These are phyloP conservation scores for Apomyelois bistriatella DNA, from an alignment of 2,888 invertebrate genomes.

Conservation along the genomic window DNA sequence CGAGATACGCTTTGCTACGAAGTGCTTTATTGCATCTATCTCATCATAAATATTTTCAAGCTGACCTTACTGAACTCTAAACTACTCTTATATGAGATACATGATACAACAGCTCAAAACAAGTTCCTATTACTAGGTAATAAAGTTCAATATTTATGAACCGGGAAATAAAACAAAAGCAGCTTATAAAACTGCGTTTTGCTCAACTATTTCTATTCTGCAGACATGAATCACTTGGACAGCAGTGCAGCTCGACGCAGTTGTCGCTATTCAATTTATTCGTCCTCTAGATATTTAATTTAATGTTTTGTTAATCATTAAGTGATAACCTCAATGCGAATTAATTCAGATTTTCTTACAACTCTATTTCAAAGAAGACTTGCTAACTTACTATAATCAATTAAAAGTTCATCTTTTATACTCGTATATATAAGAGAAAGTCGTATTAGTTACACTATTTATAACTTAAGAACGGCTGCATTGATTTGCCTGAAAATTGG, in stretches of 20 bases:
- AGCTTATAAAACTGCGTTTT: slow-evolving; percentile 35
- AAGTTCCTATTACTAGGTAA: slow-evolving; percentile 7
- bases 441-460: too few species aligned
- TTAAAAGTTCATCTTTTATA: too few species aligned
- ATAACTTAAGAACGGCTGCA: too few species aligned
- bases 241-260: slow-evolving; percentile 38
- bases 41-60: not conserved
- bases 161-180: slow-evolving; percentile 20
- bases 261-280: slow-evolving; percentile 37
- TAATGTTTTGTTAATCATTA: slow-evolving; percentile 1
- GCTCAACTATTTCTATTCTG: slow-evolving; percentile 51
- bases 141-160: not conserved
- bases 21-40: not conserved
- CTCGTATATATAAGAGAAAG: too few species aligned
- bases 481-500: too few species aligned
- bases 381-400: too few species aligned
- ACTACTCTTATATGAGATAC: slow-evolving; percentile 37
- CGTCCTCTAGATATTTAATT: slow-evolving; percentile 16
- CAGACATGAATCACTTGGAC: slow-evolving; percentile 52
- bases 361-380: too few species aligned
- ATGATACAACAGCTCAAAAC: slow-evolving; percentile 23
- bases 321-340: not conserved
- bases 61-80: slow-evolving; percentile 8
- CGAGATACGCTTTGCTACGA: not conserved
- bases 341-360: too few species aligned